phyloP scores from a whole-genome alignment of 2,888 invertebrate species.

The Hypsopygia costalis region DNA sequence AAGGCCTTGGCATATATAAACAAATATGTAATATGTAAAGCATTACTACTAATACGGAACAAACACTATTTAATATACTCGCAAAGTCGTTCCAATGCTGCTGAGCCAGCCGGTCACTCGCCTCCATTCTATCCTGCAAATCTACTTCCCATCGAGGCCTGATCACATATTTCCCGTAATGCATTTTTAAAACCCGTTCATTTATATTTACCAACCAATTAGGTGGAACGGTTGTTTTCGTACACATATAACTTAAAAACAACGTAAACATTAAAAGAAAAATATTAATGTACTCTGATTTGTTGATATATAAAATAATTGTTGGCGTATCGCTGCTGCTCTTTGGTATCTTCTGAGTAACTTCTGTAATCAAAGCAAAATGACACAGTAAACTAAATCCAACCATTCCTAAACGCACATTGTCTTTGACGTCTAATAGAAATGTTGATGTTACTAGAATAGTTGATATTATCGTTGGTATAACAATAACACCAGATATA shows the following conservation, averaged over 20 bases:
- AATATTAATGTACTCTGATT: neutral
- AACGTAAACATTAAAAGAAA: constrained; percentile 3
- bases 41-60: neutral
- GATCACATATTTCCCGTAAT: no score
- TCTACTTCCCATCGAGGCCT: no score
- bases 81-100: constrained; percentile 12
- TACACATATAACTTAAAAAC: constrained; percentile 5
- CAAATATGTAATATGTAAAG: neutral
- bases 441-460: constrained; percentile 18
- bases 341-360: constrained; percentile 17
- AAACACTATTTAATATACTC: constrained; percentile 14
- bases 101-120: no score
- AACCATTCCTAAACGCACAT: constrained; percentile 17
- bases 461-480: constrained; percentile 20
- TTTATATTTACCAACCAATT: neutral
- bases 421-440: constrained; percentile 15
- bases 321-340: constrained; percentile 19
- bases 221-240: neutral
- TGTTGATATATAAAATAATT: constrained; percentile 20
- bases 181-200: neutral
- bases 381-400: constrained; percentile 24
- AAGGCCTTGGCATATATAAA: neutral
- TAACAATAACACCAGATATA: constrained; percentile 19
- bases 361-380: constrained; percentile 18
- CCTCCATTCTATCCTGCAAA: no score